Percentiles rank a stretch among this genome's conserved stretches.
Conservation (phyloP, 2,888 invertebrate species). For the Dryobota labecula region DNA sequence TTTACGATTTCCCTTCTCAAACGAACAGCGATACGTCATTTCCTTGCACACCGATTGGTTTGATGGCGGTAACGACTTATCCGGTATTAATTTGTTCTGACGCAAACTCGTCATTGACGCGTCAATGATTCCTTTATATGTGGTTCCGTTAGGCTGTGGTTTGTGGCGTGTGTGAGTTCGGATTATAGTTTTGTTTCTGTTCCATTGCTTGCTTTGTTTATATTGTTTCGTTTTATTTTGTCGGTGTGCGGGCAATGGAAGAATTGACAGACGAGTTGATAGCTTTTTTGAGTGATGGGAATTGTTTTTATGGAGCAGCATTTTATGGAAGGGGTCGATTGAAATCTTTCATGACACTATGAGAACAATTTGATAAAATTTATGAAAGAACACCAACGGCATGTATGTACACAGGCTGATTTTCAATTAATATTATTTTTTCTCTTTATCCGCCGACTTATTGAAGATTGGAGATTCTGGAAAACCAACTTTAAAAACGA, state of each 20-base stretch:
- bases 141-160: conserved; percentile 42
- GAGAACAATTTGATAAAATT: too few relatives aligned
- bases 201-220: conserved; percentile 37
- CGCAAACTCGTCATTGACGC: conserved; percentile 64
- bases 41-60: conserved; percentile 76
- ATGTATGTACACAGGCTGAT: background rate
- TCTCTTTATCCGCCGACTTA: too few relatives aligned
- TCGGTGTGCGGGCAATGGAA: conserved; percentile 24
- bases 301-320: background rate
- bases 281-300: conserved; percentile 16
- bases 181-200: conserved; percentile 49
- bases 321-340: background rate
- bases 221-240: conserved; percentile 26
- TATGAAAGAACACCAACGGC: too few relatives aligned
- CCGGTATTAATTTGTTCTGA: conserved; percentile 77
- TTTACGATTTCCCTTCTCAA: conserved; percentile 81
- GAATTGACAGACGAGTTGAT: conserved; percentile 24
- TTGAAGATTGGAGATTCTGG: background rate
- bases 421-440: background rate
- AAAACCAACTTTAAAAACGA: background rate
- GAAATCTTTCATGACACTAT: background rate
- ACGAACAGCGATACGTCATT: conserved; percentile 78
- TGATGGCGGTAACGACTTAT: conserved; percentile 76
- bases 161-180: conserved; percentile 22
- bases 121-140: conserved; percentile 47